Evolutionary conservation across 2,888 invertebrate species (phyloP).

Genomic region (Agrotis exclamationis): DNA sequence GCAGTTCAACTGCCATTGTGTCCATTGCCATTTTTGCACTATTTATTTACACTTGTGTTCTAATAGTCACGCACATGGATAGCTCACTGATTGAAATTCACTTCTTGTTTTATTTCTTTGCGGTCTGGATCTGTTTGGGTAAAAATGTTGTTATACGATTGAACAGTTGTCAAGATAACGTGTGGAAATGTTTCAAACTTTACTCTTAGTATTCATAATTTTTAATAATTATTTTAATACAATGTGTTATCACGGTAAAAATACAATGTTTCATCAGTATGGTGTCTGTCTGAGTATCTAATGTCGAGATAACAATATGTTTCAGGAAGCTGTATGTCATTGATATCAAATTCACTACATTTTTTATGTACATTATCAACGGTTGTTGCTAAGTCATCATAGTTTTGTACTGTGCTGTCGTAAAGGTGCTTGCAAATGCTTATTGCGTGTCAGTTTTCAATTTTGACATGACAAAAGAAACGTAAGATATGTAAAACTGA

Average conservation of each 20-base stretch:
- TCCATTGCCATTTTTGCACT: constrained; percentile 87
- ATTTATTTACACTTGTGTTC: constrained; percentile 66
- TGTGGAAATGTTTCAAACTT: constrained; percentile 26
- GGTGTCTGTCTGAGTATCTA: constrained; percentile 18
- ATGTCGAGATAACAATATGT: constrained; percentile 36
- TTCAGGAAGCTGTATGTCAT: constrained; percentile 46
- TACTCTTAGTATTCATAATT: constrained; percentile 1
- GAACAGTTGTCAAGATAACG: neutral
- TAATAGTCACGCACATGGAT: constrained; percentile 64
- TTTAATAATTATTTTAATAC: neutral
- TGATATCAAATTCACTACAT: constrained; percentile 6
- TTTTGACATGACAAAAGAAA: neutral
- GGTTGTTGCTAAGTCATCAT: neutral
- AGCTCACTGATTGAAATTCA: constrained; percentile 34
- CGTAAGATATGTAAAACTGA: neutral
- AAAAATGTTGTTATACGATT: constrained; percentile 16
- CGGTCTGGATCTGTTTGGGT: neutral
- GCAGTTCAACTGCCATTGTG: constrained; percentile 89
- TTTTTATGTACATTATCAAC: constrained; percentile 7
- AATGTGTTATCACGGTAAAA: neutral
- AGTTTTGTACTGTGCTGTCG: too few species aligned
- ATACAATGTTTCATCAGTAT: constrained; percentile 18
- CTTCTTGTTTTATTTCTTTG: constrained; percentile 3
- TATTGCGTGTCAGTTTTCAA: neutral
- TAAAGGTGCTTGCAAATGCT: neutral